phyloP scores from a whole-genome alignment of 2,797 vertebrate species.

The Oophaga sylvatica region DNA sequence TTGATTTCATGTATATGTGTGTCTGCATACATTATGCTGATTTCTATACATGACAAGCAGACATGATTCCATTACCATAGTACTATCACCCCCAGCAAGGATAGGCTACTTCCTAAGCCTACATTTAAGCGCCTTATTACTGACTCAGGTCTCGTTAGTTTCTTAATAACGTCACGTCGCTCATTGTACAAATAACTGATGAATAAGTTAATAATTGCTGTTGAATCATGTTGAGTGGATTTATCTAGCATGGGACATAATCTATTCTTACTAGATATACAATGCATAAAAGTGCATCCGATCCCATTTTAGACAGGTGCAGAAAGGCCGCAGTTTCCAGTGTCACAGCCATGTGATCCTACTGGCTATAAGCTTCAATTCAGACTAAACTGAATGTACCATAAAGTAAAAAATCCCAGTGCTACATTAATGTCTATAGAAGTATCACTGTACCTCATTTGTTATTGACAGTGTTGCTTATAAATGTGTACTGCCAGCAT shows the following conservation, averaged over 20 bases:
- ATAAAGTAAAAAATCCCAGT: too few relatives aligned
- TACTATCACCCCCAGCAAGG: background rate
- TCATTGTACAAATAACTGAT: background rate
- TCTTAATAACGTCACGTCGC: background rate
- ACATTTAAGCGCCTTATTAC: background rate
- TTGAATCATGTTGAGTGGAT: background rate
- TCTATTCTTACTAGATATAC: background rate
- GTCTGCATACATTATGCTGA: background rate
- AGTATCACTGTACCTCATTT: background rate
- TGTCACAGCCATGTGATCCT: background rate
- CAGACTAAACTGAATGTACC: too few relatives aligned
- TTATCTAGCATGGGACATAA: background rate
- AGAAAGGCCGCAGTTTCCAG: background rate
- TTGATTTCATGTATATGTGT: slow-evolving; percentile 23
- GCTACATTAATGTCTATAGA: background rate
- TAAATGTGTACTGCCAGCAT: background rate
- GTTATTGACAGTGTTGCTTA: background rate
- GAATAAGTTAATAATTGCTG: background rate
- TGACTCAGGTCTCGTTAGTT: background rate
- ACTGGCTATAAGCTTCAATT: too few relatives aligned
- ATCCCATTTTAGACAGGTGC: background rate
- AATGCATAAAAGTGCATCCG: background rate
- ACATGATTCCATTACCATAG: background rate
- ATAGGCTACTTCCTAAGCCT: background rate
- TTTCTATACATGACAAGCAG: background rate